A percentile compares a stretch with the other conserved stretches of the same genome.
Conservation (phyloP, 2,113 vertebrate genomes). For the Pipa parva region DNA sequence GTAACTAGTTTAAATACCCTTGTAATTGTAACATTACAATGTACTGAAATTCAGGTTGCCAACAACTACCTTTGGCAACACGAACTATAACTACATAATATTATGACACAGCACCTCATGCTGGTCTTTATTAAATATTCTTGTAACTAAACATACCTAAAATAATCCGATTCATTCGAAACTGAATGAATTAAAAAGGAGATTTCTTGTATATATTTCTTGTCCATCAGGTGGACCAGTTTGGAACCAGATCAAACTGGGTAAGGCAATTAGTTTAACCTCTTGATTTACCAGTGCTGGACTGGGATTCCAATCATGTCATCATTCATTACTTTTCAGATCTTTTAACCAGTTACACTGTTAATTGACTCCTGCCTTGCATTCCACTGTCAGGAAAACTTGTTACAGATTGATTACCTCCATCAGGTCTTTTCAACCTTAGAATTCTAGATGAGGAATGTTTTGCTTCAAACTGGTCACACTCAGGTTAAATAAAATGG, state of each 20-base stretch:
- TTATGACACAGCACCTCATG: no score
- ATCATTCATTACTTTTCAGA: slow-evolving; percentile 7
- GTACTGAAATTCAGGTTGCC: no score
- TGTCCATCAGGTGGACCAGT: no score
- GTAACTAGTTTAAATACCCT: no score
- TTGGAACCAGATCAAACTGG: background rate
- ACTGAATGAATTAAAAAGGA: no score
- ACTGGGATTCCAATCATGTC: slow-evolving; percentile 5
- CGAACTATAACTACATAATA: no score
- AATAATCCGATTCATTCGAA: no score
- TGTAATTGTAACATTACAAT: no score
- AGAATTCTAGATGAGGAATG: background rate
- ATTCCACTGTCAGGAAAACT: slow-evolving; percentile 18
- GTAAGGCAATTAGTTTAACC: background rate
- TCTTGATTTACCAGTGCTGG: background rate
- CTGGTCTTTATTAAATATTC: no score
- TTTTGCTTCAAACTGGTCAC: background rate
- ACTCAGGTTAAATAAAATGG: background rate
- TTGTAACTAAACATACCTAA: no score
- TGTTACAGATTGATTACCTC: slow-evolving; percentile 3
- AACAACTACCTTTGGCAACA: no score
- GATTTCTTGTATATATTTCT: no score
- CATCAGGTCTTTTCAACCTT: slow-evolving; percentile 11
- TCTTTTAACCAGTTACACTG: background rate
- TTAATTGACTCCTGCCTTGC: background rate